Base-by-base conservation (phyloP, 2,888 invertebrate species). In the Macaria notata region DNA sequence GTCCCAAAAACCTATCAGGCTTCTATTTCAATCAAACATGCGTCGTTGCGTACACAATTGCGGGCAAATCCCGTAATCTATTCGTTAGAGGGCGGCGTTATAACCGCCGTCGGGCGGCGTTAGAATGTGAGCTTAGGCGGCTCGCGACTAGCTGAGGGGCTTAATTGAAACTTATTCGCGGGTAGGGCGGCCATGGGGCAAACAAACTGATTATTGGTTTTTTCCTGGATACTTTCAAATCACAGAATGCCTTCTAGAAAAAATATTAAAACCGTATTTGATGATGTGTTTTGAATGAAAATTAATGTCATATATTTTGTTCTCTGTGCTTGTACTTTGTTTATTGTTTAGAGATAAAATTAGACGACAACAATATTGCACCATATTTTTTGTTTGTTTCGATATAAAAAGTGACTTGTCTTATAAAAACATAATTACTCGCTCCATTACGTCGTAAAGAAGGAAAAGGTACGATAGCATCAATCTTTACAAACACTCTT, bases 131-230 rank as follows among this genome's bases (percentile, higher is more conserved):
- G 76, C 76, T 78, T 76, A 78, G 73, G 68, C 66, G 68, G 71
- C 75, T 71, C 66, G 63, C 70, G 68, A 67, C 75, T 78, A 79
- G 76, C 72, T 63, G 68, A 77, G 82, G 80, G 79, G 81, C 83
- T 86, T 88, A 88, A 88, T 88, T 87, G 88, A 88, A 88, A 87
- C 84, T 88, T 84, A 83, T 81, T 81, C 76, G 41, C 41, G 41
- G 41, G 41, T 41, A 41, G 64, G 49, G 62, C 59, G 9, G 61
- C 75, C 68, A 73, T 59, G 46, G 4, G 46, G 46, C n/a, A 4
- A n/a, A n/a, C n/a, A 4, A n/a, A n/a, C 6, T 41, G n/a, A 39
- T 39, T 39, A 6, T 39, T 5, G 9, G 8, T 8, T 8, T 9
- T 8, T 41, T 4, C 5, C 8, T 36, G 4, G 1, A 8, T 41